Evolutionary conservation across 2,797 vertebrate species (phyloP), one percentile per base, ranked within the genome.

Genomic region (Phalloptychus januarius): DNA sequence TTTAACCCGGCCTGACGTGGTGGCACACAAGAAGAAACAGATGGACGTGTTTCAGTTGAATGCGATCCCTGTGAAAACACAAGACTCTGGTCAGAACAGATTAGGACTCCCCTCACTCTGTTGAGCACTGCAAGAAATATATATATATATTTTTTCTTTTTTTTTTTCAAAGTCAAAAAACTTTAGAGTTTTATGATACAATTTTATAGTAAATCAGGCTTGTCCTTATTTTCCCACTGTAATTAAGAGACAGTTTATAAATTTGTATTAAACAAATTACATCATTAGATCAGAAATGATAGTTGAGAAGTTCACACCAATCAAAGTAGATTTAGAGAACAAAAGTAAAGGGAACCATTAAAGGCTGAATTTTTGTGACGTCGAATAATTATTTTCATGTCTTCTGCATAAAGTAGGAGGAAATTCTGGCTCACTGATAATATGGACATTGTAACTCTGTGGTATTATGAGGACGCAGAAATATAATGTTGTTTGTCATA

Each of bases 11-110:
- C 87, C 65, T 91, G 94, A 95, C 92, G 79, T 83, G 89, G 88
- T 93, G 94, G 91, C 93, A 92, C 91, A 92, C 86, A 75, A 85
- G 88, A 73, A 85, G 84, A 90, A 93, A 88, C 89, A 81, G 87
- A 94, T 89, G 89, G 92, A 91, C 91, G 92, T 94, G 94, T 93
- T 94, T 95, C 89, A 89, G 92, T 89, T 93, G 91, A 94, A 88
- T 76, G n/a, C 89, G 84, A 83, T 86, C 89, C 90, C 87, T 92
- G 77, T 89, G 85, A 95, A 95, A 95, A 95, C 89, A 95, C 72
- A 81, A 79, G 80, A 79, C 86, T 92, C 84, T 72, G 79, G 89
- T 94, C 93, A 93, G 85, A 87, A 86, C 8, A 74, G 77, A 91
- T 93, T 93, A 94, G 54, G 85, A 81, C 73, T 61, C 85, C 72